These are phyloP conservation scores for Fulmarus glacialis DNA, from an alignment of 2,113 vertebrate species.

Conservation along the genomic window DNA sequence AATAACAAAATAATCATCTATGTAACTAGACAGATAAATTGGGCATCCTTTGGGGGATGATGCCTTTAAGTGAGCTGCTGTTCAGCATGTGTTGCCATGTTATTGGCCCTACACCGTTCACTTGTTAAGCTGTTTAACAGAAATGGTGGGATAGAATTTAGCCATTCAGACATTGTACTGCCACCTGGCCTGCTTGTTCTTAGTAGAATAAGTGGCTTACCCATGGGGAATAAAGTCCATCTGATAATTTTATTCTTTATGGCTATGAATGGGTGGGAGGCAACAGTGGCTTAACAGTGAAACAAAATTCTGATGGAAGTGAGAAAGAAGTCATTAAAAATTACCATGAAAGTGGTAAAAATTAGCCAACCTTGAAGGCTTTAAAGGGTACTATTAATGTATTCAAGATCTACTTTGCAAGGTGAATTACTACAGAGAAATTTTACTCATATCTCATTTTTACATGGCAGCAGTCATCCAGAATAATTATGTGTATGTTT, in stretches of 20 bases:
- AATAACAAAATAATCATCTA: neutral
- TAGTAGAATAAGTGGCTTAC: neutral
- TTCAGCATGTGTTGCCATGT: neutral
- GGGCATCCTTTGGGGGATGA: neutral
- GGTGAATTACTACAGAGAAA: neutral
- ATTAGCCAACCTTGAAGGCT: neutral
- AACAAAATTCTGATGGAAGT: neutral
- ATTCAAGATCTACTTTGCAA: neutral
- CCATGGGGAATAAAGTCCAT: neutral
- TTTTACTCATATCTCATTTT: constrained; percentile 38
- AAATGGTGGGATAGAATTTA: neutral
- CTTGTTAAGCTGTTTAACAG: neutral
- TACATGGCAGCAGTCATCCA: neutral
- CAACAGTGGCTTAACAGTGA: neutral
- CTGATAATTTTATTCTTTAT: neutral
- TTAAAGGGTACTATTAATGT: neutral
- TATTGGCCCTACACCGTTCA: neutral
- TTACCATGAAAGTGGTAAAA: neutral
- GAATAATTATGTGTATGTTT: constrained; percentile 41
- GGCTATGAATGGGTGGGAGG: neutral
- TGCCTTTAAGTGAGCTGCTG: neutral
- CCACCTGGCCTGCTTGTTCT: neutral
- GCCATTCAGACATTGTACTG: neutral
- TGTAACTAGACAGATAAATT: neutral
- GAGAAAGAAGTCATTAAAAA: neutral